Evolutionary conservation across 2,888 invertebrate genomes (phyloP).

Genomic region (Thera obeliscata): DNA sequence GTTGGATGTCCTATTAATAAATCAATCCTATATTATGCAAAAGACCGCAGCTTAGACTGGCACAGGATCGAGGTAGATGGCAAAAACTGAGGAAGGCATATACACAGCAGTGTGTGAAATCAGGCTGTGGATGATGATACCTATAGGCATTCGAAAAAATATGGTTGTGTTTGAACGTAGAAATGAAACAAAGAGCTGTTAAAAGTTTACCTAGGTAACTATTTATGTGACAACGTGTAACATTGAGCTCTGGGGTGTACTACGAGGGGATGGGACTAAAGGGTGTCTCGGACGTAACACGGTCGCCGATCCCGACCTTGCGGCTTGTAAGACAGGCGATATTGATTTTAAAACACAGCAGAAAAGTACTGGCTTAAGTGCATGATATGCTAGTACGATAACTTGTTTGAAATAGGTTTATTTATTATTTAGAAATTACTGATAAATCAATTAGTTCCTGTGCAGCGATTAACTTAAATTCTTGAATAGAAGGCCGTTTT

Average conservation of each 20-base stretch:
- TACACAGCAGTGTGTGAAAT: too few species aligned
- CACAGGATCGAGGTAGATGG: too few species aligned
- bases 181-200: constrained; percentile 64
- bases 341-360: constrained; percentile 64
- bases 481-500: too few species aligned
- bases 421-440: background rate
- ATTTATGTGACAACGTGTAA: constrained; percentile 76
- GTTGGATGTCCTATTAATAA: too few species aligned
- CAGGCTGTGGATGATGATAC: too few species aligned
- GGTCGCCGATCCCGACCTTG: constrained; percentile 59
- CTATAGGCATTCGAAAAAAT: background rate
- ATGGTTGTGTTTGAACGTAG: constrained; percentile 56
- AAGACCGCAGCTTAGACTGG: too few species aligned
- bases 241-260: constrained; percentile 65
- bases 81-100: too few species aligned
- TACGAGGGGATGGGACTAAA: constrained; percentile 63
- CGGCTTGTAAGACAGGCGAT: constrained; percentile 60
- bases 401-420: background rate
- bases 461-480: too few species aligned
- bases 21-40: too few species aligned
- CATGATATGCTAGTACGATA: background rate
- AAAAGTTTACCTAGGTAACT: constrained; percentile 73
- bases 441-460: too few species aligned
- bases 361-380: constrained; percentile 36
- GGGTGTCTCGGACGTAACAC: constrained; percentile 61